These are phyloP conservation scores for human (Homo sapiens) DNA, from an alignment of 2,113 vertebrate species.

Conservation along the genomic window GRCh38 chr7:76653501-76654000, in stretches of 20 bases:
- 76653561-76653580: slow-evolving; percentile 1
- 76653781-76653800: background rate
- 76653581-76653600: background rate
- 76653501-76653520: slow-evolving; percentile 49
- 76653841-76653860: background rate
- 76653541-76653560: background rate
- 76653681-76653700: background rate
- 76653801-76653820: slow-evolving; percentile 10
- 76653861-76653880: background rate
- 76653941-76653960: background rate
- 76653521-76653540: slow-evolving; percentile 54
- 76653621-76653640: background rate
- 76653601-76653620: background rate
- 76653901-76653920: background rate
- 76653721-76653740: slow-evolving; percentile 20
- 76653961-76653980: background rate
- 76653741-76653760: background rate
- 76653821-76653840: background rate
- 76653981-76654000: background rate
- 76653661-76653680: background rate
- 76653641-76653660: background rate
- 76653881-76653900: background rate
- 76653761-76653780: background rate
- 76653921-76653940: background rate
- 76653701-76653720: background rate